Percentiles rank a stretch among this genome's conserved stretches.
Evolutionary conservation across 2,888 invertebrate genomes (phyloP).

Genomic region (Lithophane leautieri): DNA sequence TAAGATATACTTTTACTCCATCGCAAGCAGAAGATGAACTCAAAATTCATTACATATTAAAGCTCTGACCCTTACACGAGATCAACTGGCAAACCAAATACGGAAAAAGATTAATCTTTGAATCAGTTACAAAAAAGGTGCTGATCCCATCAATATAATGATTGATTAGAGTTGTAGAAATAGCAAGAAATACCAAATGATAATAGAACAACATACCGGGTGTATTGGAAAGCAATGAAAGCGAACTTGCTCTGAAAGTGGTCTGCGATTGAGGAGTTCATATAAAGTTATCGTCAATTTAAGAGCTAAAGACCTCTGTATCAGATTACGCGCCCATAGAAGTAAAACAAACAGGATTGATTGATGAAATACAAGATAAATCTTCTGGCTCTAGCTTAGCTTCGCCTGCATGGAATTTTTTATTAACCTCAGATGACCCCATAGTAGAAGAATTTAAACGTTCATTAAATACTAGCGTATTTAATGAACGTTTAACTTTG

Average conservation of each 20-base stretch:
- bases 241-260: constrained; percentile 70
- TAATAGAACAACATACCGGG: constrained; percentile 73
- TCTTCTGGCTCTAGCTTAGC: not conserved
- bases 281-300: constrained; percentile 50
- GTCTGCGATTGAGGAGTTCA: constrained; percentile 57
- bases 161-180: constrained; percentile 48
- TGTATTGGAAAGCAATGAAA: constrained; percentile 79
- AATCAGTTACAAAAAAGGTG: constrained; percentile 45
- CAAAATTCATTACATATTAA: constrained; percentile 30
- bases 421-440: constrained; percentile 3
- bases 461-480: too few species aligned
- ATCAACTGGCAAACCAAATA: constrained; percentile 44
- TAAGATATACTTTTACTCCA: constrained; percentile 41
- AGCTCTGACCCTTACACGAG: constrained; percentile 36
- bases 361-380: not conserved
- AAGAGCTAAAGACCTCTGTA: constrained; percentile 36
- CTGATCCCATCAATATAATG: constrained; percentile 43
- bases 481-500: too few species aligned
- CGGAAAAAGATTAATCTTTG: constrained; percentile 50
- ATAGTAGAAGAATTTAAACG: constrained; percentile 1
- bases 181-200: constrained; percentile 62
- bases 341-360: constrained; percentile 11
- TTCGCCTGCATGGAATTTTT: not conserved
- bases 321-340: constrained; percentile 4
- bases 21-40: constrained; percentile 17